Conservation (phyloP, 2,797 vertebrate species). For the Agapornis canus region DNA sequence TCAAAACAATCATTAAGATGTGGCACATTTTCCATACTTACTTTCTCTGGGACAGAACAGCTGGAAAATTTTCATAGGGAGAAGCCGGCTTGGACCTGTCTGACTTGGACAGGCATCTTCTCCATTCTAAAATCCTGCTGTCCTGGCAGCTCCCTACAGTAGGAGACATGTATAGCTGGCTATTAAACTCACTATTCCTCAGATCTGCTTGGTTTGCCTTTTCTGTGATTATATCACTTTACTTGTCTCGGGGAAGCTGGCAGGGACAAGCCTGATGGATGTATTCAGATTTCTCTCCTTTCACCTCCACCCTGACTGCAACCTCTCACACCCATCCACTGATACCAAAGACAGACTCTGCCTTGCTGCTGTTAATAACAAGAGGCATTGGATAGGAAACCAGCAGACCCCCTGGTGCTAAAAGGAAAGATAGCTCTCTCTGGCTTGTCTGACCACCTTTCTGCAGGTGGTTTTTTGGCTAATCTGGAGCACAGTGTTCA, state of each 20-base stretch:
- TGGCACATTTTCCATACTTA: not conserved
- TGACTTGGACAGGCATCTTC: not conserved
- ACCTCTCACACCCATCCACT: not conserved
- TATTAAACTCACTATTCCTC: not conserved
- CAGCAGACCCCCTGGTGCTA: not conserved
- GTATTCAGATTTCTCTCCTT: not conserved
- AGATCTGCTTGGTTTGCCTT: not conserved
- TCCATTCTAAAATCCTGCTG: not conserved
- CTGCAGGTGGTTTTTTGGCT: not conserved
- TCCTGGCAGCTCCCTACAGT: accelerated
- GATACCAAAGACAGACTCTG: not conserved
- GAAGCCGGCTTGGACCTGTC: not conserved
- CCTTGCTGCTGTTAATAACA: not conserved
- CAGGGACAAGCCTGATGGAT: not conserved
- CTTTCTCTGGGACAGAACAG: not conserved
- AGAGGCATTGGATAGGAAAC: not conserved
- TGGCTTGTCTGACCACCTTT: not conserved
- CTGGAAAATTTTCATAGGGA: not conserved
- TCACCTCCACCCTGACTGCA: not conserved
- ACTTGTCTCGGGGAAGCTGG: not conserved
- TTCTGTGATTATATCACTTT: not conserved
- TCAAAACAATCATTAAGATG: not conserved
- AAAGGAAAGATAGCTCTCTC: not conserved
- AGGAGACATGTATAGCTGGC: not conserved
- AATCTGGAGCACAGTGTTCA: not conserved